A percentile compares a stretch with the other conserved stretches of the same genome.
Evolutionary conservation across 2,797 vertebrate genomes (phyloP).

Genomic region (Orestias chungarensis): DNA sequence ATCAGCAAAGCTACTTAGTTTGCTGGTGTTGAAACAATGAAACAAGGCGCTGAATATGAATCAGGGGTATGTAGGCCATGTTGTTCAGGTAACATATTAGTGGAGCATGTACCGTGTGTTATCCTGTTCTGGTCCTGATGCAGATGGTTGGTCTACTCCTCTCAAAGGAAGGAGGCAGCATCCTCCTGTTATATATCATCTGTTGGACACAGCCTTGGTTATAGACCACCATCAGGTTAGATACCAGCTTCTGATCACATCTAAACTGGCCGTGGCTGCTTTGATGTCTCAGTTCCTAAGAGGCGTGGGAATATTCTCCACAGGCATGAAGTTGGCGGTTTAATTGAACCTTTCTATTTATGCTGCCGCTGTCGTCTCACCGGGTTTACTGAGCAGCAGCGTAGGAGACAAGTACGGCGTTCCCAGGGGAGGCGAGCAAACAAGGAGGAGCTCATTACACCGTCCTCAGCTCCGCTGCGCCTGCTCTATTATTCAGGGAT

Average conservation of each 20-base stretch:
- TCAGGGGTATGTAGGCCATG: constrained; percentile 11
- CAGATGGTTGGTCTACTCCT: no score
- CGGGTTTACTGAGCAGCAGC: constrained; percentile 38
- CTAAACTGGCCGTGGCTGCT: constrained; percentile 39
- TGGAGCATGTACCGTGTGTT: background rate
- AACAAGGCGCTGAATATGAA: constrained; percentile 9
- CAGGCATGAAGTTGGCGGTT: constrained; percentile 56
- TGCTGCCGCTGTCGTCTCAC: constrained; percentile 62
- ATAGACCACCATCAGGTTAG: constrained; percentile 30
- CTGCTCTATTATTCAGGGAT: constrained; percentile 72
- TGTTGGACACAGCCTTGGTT: constrained; percentile 37
- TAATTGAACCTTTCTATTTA: constrained; percentile 78
- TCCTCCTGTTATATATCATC: background rate
- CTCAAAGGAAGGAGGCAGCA: background rate
- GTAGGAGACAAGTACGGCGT: constrained; percentile 48
- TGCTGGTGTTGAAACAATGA: background rate
- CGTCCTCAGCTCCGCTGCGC: constrained; percentile 46
- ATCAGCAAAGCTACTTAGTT: constrained; percentile 4
- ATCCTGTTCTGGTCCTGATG: background rate
- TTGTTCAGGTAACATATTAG: constrained; percentile 2
- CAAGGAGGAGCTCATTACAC: constrained; percentile 59
- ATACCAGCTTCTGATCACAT: constrained; percentile 48
- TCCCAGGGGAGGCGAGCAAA: constrained; percentile 46
- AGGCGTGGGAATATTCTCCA: constrained; percentile 68
- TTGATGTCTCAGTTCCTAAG: constrained; percentile 66